phyloP scores from a whole-genome alignment of 2,797 vertebrate genomes.

The Hipposideros larvatus region DNA sequence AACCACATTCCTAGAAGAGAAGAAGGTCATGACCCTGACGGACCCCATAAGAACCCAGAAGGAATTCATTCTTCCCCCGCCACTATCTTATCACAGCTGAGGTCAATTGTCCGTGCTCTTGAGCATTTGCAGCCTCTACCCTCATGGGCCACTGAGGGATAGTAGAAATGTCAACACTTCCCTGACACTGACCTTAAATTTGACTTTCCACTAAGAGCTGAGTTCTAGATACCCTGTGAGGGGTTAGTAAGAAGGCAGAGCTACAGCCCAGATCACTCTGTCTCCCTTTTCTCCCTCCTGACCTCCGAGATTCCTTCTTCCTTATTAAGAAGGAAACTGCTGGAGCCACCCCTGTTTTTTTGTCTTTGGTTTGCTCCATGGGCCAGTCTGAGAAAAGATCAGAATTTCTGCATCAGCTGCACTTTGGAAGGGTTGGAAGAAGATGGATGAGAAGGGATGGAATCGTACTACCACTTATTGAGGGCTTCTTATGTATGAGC shows the following conservation, averaged over 20 bases:
- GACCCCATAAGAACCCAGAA: neutral
- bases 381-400: neutral
- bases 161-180: conserved; percentile 87
- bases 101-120: conserved; percentile 82
- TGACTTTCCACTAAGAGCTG: conserved; percentile 75
- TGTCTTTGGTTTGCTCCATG: neutral
- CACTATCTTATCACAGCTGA: conserved; percentile 80
- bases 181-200: conserved; percentile 88
- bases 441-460: neutral
- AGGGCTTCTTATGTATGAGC: neutral
- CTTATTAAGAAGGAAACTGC: neutral
- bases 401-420: neutral
- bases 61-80: neutral
- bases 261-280: neutral
- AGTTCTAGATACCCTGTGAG: conserved; percentile 67
- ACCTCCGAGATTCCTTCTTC: conserved; percentile 27
- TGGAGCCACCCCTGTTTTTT: neutral
- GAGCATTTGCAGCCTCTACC: conserved; percentile 80
- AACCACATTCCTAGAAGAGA: neutral
- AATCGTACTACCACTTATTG: neutral
- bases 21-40: neutral
- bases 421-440: neutral
- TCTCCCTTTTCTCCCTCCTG: neutral
- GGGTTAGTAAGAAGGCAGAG: conserved; percentile 77
- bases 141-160: conserved; percentile 73